Evolutionary conservation across 2,113 vertebrate genomes (phyloP).

Genomic region (Actenoides hombroni): DNA sequence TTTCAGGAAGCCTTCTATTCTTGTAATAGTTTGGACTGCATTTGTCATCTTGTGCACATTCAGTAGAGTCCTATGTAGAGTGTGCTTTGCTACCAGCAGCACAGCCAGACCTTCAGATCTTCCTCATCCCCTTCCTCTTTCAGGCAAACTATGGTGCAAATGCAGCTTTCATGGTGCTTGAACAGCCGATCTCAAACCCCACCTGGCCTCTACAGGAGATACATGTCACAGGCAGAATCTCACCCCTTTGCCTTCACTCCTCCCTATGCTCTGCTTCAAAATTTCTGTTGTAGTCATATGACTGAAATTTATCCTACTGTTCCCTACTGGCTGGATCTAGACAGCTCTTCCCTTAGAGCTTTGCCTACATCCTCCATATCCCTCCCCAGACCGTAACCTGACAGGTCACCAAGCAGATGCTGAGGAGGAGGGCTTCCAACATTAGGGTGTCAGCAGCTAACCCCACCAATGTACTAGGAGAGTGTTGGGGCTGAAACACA

Average conservation of each 20-base stretch:
- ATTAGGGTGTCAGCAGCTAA: neutral
- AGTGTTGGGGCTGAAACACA: neutral
- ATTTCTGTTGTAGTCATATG: neutral
- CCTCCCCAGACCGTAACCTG: neutral
- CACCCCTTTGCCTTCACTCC: neutral
- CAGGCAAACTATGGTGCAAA: neutral
- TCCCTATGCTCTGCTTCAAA: neutral
- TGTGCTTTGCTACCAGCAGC: neutral
- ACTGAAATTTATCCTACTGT: neutral
- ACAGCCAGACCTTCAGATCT: neutral
- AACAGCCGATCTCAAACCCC: neutral
- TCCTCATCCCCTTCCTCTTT: neutral
- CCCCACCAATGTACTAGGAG: fast-evolving
- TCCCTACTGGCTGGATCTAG: neutral
- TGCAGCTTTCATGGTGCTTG: neutral
- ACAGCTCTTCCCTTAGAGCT: neutral
- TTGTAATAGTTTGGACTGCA: neutral
- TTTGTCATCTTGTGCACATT: neutral
- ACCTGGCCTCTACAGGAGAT: neutral
- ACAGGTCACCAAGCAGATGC: neutral
- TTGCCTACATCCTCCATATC: neutral
- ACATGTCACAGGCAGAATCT: neutral
- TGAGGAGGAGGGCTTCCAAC: neutral
- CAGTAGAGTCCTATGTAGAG: neutral
- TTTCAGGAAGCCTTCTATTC: neutral